Evolutionary conservation across 1,140 invertebrate genomes (phyloP).

Genomic region (Scylla paramamosain): DNA sequence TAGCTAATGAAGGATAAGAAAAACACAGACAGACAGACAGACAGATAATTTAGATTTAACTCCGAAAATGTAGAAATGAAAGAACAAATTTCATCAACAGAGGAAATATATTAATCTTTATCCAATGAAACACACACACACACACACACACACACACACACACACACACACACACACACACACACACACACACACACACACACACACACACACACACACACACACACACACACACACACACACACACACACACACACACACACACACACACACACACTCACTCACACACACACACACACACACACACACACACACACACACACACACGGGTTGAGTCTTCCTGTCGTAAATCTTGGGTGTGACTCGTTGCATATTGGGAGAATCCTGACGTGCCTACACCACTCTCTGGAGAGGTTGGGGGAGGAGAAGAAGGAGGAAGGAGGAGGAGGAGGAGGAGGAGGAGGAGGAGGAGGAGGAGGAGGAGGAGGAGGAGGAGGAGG

Average conservation of each 20-base stretch:
- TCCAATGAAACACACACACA: too few species aligned
- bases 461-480: too few species aligned
- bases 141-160: too few species aligned
- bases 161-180: neutral
- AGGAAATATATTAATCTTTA: too few species aligned
- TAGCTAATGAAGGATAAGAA: too few species aligned
- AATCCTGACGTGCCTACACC: neutral
- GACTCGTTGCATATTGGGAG: neutral
- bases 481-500: too few species aligned
- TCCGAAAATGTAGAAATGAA: too few species aligned
- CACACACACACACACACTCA: constrained; percentile 3
- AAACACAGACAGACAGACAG: neutral
- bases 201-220: neutral
- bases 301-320: constrained; percentile 15
- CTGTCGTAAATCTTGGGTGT: neutral
- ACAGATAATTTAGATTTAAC: too few species aligned
- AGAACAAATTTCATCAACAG: too few species aligned
- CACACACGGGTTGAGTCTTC: neutral
- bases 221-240: neutral
- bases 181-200: neutral
- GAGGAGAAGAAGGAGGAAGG: too few species aligned
- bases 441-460: too few species aligned
- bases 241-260: neutral
- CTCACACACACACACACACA: neutral
- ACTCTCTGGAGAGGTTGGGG: too few species aligned